Evolutionary conservation across 1,140 invertebrate species (phyloP).

Genomic region (Anoplophora glabripennis): DNA sequence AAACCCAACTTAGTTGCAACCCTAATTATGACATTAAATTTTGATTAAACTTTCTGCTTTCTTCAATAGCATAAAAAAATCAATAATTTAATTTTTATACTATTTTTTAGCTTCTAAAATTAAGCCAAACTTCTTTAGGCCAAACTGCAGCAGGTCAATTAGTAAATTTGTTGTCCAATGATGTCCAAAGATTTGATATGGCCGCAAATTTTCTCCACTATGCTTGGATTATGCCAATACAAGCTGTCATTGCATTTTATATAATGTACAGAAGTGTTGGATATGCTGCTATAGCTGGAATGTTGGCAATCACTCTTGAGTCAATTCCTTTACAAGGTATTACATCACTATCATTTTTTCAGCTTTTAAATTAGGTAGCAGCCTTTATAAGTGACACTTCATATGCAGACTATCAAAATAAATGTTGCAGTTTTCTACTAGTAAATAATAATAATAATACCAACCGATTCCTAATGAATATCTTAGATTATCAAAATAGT

Average conservation of each 20-base stretch:
- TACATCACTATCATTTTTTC: not conserved
- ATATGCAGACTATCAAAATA: too few relatives aligned
- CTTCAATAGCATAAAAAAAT: too few relatives aligned
- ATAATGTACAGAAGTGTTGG: slow-evolving; percentile 62
- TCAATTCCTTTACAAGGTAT: slow-evolving; percentile 64
- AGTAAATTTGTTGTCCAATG: slow-evolving; percentile 75
- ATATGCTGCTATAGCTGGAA: slow-evolving; percentile 58
- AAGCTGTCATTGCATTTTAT: slow-evolving; percentile 60
- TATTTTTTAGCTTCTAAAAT: slow-evolving; percentile 37
- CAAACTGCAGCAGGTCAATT: slow-evolving; percentile 63
- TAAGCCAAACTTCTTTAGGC: slow-evolving; percentile 38
- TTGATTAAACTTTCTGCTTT: too few relatives aligned
- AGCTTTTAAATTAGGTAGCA: too few relatives aligned
- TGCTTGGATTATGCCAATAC: slow-evolving; percentile 73
- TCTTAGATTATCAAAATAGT: too few relatives aligned
- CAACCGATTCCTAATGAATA: too few relatives aligned
- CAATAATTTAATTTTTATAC: not conserved
- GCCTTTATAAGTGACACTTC: too few relatives aligned
- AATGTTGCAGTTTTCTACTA: too few relatives aligned
- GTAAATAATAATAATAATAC: too few relatives aligned
- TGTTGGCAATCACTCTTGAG: slow-evolving; percentile 60
- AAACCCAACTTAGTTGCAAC: too few relatives aligned
- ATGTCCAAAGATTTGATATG: slow-evolving; percentile 59
- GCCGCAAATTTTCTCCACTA: slow-evolving; percentile 58
- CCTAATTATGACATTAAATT: too few relatives aligned